Conservation (phyloP, 2,797 vertebrate genomes). For the Pangasius krempfi region DNA sequence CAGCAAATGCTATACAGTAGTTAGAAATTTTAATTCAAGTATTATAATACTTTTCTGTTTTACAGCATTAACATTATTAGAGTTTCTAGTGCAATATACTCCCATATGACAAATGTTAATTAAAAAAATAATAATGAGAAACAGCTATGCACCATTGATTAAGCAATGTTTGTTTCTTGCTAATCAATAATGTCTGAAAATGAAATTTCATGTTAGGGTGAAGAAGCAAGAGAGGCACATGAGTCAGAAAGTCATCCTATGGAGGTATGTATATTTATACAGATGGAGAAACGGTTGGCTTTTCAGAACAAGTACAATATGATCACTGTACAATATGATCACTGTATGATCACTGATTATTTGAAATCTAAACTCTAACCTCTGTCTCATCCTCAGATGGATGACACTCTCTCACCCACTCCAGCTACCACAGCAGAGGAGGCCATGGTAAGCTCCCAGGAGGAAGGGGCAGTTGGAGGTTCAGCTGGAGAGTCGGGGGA, state of each 20-base stretch:
- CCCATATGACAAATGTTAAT: not conserved
- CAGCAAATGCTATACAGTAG: not conserved
- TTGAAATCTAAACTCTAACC: not conserved
- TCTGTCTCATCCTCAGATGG: constrained; percentile 66
- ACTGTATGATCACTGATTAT: not conserved
- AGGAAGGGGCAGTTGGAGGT: constrained; percentile 63
- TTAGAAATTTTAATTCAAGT: not conserved
- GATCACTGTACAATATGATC: not conserved
- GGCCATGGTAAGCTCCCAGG: constrained; percentile 81
- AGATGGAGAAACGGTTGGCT: not conserved
- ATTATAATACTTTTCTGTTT: not conserved
- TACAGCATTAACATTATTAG: not conserved
- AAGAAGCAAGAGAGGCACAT: constrained; percentile 49
- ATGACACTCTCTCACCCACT: constrained; percentile 80
- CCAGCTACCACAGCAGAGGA: constrained; percentile 91
- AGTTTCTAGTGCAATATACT: not conserved
- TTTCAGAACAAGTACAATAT: not conserved
- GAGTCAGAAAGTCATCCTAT: constrained; percentile 53
- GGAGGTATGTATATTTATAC: constrained; percentile 58
- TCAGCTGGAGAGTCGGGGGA: constrained; percentile 70
- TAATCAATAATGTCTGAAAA: not conserved
- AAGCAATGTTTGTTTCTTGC: not conserved
- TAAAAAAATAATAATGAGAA: not conserved
- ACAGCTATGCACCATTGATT: not conserved
- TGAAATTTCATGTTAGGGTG: constrained; percentile 40